phyloP scores from a whole-genome alignment of 2,888 invertebrate species.

The Hirtodrosophila alboralis region DNA sequence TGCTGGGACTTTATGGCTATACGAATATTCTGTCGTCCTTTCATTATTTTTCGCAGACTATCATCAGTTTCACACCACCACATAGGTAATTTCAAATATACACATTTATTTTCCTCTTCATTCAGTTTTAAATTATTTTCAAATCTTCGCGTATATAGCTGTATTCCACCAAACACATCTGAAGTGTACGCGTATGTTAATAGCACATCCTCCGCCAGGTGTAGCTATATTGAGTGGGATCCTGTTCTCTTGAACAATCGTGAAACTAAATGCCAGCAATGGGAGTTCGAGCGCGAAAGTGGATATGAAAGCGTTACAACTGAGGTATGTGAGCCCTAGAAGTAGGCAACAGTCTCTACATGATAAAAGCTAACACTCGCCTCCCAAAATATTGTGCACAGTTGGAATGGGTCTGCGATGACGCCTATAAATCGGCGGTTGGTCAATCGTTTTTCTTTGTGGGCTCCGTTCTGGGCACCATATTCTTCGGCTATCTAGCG shows the following conservation, averaged over 20 bases:
- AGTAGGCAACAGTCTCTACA: constrained; percentile 28
- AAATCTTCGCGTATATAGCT: constrained; percentile 52
- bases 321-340: constrained; percentile 84
- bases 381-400: constrained; percentile 45
- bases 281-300: constrained; percentile 86
- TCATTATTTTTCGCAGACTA: constrained; percentile 87
- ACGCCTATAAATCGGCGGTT: constrained; percentile 85
- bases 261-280: constrained; percentile 83
- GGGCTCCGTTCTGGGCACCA: constrained; percentile 86
- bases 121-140: not conserved
- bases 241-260: constrained; percentile 37
- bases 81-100: constrained; percentile 80
- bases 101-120: too few species aligned
- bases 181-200: not conserved
- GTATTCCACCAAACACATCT: constrained; percentile 57
- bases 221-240: constrained; percentile 30
- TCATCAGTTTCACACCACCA: constrained; percentile 85
- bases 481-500: constrained; percentile 86
- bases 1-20: constrained; percentile 85
- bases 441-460: constrained; percentile 87
- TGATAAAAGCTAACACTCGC: constrained; percentile 28
- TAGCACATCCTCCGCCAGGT: constrained; percentile 4
- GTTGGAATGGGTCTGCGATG: constrained; percentile 86
- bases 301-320: constrained; percentile 86
- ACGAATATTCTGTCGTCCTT: constrained; percentile 86